Evolutionary conservation across 1,140 invertebrate genomes (phyloP).

Genomic region (Lucilia cuprina): DNA sequence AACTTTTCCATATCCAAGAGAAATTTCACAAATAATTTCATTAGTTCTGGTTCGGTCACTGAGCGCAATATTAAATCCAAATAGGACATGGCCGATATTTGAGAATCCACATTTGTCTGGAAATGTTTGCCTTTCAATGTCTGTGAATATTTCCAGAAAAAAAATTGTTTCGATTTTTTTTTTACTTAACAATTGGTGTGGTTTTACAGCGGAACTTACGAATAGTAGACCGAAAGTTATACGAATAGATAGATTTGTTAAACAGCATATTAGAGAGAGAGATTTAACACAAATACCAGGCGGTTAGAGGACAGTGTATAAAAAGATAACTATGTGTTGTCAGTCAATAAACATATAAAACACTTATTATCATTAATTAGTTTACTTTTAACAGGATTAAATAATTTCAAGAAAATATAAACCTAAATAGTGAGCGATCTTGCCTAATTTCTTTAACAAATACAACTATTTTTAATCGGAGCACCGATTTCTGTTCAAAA

Average conservation of each 20-base stretch:
- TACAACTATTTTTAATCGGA: too few species aligned
- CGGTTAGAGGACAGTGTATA: not conserved
- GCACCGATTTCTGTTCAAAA: too few species aligned
- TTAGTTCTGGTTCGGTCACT: slow-evolving; percentile 82
- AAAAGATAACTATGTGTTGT: not conserved
- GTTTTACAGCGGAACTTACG: slow-evolving; percentile 32
- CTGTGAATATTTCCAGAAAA: slow-evolving; percentile 56
- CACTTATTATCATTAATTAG: too few species aligned
- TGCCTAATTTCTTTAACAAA: too few species aligned
- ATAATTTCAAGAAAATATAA: too few species aligned
- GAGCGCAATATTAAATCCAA: slow-evolving; percentile 88
- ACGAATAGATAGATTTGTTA: not conserved
- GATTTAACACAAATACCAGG: not conserved
- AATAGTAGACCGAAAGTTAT: not conserved
- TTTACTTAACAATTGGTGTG: slow-evolving; percentile 44
- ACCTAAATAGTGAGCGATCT: too few species aligned
- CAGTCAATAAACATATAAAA: too few species aligned
- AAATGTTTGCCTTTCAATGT: slow-evolving; percentile 65
- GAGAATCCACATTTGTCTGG: slow-evolving; percentile 82
- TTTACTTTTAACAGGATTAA: too few species aligned
- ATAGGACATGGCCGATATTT: slow-evolving; percentile 90
- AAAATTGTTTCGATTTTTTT: slow-evolving; percentile 62
- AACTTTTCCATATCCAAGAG: slow-evolving; percentile 83
- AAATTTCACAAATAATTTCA: slow-evolving; percentile 85
- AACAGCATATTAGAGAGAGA: not conserved